phyloP scores from a whole-genome alignment of 1,140 invertebrate species.

The Drosophila seguyi region DNA sequence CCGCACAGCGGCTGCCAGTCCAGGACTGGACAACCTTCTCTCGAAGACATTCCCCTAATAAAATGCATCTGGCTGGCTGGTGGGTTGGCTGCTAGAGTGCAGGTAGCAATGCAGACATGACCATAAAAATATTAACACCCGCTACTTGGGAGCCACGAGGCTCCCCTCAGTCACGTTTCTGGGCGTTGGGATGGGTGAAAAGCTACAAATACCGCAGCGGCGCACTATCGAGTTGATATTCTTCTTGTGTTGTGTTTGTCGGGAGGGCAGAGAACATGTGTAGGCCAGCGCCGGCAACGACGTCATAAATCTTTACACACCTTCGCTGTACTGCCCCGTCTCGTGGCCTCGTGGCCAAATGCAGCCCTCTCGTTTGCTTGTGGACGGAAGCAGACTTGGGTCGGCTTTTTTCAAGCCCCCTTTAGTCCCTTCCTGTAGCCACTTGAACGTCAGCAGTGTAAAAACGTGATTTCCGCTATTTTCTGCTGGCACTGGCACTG shows the following conservation, averaged over 20 bases:
- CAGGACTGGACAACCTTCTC: not conserved
- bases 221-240: slow-evolving; percentile 44
- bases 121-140: slow-evolving; percentile 70
- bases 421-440: slow-evolving; percentile 14
- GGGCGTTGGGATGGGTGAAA: slow-evolving; percentile 5
- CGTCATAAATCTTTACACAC: slow-evolving; percentile 75
- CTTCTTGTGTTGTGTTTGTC: slow-evolving; percentile 34
- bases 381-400: slow-evolving; percentile 57
- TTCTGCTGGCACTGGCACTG: slow-evolving; percentile 10
- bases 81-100: slow-evolving; percentile 3
- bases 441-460: slow-evolving; percentile 63
- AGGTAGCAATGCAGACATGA: slow-evolving; percentile 34
- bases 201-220: slow-evolving; percentile 43
- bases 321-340: slow-evolving; percentile 38
- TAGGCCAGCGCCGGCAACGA: slow-evolving; percentile 58
- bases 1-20: not conserved
- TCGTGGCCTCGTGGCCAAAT: slow-evolving; percentile 10
- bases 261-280: slow-evolving; percentile 53
- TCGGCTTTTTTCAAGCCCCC: slow-evolving; percentile 14
- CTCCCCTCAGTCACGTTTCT: slow-evolving; percentile 66
- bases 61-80: slow-evolving; percentile 26
- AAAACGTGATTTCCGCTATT: slow-evolving; percentile 81
- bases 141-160: slow-evolving; percentile 44
- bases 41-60: slow-evolving; percentile 21
- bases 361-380: slow-evolving; percentile 16